Evolutionary conservation across 1,140 invertebrate species (phyloP).

Genomic region (Acromyrmex charruanus): DNA sequence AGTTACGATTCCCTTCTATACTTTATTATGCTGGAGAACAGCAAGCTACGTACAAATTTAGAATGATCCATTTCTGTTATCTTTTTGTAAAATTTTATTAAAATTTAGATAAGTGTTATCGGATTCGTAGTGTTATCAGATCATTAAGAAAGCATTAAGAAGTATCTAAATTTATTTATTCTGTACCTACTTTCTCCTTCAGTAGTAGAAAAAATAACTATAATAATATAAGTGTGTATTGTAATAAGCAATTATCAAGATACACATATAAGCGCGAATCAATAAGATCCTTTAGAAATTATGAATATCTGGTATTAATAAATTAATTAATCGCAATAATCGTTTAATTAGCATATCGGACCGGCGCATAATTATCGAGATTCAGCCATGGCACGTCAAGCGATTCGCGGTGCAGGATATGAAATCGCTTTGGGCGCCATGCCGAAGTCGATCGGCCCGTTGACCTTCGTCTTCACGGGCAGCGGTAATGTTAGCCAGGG

Average conservation of each 20-base stretch:
- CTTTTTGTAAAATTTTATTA: background rate
- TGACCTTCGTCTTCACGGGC: slow-evolving; percentile 99
- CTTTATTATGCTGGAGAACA: no score
- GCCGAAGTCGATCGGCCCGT: slow-evolving; percentile 98
- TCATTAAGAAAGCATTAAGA: background rate
- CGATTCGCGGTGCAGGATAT: slow-evolving; percentile 98
- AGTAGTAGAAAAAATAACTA: background rate
- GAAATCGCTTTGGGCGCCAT: slow-evolving; percentile 99
- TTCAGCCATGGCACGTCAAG: slow-evolving; percentile 98
- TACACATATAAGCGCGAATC: background rate
- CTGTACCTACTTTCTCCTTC: background rate
- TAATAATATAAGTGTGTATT: background rate
- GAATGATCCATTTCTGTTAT: background rate
- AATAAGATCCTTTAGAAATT: background rate
- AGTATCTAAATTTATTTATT: slow-evolving; percentile 17
- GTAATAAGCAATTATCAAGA: slow-evolving; percentile 12
- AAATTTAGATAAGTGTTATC: background rate
- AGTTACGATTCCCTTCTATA: no score
- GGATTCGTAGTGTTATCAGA: background rate
- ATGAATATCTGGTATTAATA: background rate
- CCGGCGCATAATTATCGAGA: slow-evolving; percentile 99
- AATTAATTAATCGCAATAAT: slow-evolving; percentile 10
- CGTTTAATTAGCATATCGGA: slow-evolving; percentile 94
- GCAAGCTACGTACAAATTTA: background rate
- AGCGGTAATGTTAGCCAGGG: slow-evolving; percentile 95